Evolutionary conservation across 2,888 invertebrate genomes (phyloP).

Genomic region (Chymomyza caudatula): DNA sequence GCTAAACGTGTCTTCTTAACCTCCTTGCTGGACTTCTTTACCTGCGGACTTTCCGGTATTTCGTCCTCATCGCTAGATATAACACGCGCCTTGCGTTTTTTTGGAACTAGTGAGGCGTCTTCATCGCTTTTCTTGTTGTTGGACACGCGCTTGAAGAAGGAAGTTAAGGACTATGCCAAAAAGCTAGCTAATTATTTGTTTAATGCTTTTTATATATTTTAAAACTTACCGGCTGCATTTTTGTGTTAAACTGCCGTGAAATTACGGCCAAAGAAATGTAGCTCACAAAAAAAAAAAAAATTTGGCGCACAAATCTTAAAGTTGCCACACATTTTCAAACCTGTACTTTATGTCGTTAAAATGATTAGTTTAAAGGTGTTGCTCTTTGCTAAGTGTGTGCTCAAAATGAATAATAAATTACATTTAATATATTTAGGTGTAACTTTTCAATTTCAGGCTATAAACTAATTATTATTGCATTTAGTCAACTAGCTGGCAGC

Average conservation of each 20-base stretch:
- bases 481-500: background rate
- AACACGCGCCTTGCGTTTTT: conserved; percentile 75
- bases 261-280: background rate
- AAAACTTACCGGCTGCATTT: conserved; percentile 69
- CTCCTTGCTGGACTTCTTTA: conserved; percentile 71
- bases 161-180: conserved; percentile 55
- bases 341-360: background rate
- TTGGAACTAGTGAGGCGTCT: conserved; percentile 32
- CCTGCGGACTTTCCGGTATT: conserved; percentile 80
- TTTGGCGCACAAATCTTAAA: background rate
- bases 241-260: background rate
- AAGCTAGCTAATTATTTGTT: background rate
- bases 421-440: background rate
- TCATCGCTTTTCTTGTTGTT: conserved; percentile 27
- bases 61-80: conserved; percentile 81
- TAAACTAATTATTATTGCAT: background rate
- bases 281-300: background rate
- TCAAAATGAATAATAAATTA: background rate
- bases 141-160: conserved; percentile 59
- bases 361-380: background rate
- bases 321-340: background rate
- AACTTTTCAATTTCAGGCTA: background rate
- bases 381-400: background rate
- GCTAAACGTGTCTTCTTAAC: conserved; percentile 77
- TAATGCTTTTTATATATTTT: background rate